A percentile compares a stretch with the other conserved stretches of the same genome.
Evolutionary conservation across 2,797 vertebrate species (phyloP).

Genomic region (Pangasius djambal): DNA sequence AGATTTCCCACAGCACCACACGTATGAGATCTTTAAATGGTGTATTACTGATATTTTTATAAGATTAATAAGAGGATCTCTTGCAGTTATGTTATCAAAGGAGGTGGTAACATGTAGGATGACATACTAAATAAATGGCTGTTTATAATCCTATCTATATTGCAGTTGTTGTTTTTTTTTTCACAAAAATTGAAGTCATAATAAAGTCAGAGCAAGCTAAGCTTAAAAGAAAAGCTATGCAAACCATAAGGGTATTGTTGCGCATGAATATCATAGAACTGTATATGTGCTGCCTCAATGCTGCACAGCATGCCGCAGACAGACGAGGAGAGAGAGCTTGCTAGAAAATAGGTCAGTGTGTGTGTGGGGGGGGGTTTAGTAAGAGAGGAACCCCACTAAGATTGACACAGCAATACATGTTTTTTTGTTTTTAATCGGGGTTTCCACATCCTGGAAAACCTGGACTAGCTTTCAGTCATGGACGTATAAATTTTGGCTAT

Average conservation of each 20-base stretch:
- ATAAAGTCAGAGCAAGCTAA: not conserved
- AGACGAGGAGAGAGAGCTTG: conserved; percentile 50
- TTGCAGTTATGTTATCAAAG: not conserved
- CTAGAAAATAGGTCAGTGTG: conserved; percentile 77
- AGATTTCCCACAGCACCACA: too few relatives aligned
- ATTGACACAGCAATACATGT: not conserved
- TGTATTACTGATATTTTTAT: not conserved
- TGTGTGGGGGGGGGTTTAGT: conserved; percentile 9
- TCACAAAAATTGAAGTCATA: not conserved
- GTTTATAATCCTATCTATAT: not conserved
- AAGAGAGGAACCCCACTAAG: not conserved
- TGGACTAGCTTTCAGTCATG: not conserved
- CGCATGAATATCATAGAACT: not conserved
- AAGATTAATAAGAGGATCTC: not conserved
- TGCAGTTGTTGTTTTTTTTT: too few relatives aligned
- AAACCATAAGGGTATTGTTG: not conserved
- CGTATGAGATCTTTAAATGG: too few relatives aligned
- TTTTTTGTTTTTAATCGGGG: not conserved
- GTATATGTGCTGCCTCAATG: conserved; percentile 1
- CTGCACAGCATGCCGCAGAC: conserved; percentile 46
- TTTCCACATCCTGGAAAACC: not conserved
- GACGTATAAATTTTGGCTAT: not conserved
- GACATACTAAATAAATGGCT: not conserved
- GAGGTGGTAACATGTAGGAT: too few relatives aligned
- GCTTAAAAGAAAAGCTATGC: not conserved